A percentile compares a stretch with the other conserved stretches of the same genome.
Evolutionary conservation across 2,888 invertebrate species (phyloP).

Genomic region (Lycocerus yunnanus): DNA sequence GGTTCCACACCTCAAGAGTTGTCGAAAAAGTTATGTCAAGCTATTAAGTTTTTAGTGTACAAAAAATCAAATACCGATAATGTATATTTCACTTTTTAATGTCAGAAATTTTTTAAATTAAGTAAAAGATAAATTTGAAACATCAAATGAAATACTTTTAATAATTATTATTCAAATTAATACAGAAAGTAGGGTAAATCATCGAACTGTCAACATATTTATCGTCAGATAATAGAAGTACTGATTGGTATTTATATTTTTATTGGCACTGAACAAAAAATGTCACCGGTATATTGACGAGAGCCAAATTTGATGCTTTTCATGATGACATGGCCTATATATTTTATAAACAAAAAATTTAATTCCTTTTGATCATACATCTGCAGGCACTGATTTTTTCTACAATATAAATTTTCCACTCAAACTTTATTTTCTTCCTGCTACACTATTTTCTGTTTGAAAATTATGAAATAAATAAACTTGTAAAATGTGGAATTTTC

Average conservation of each 20-base stretch:
- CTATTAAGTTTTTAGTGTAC: not conserved
- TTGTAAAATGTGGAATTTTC: not conserved
- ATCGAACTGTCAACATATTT: not conserved
- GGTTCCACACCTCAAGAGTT: constrained; percentile 11
- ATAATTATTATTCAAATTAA: not conserved
- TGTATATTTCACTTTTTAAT: not conserved
- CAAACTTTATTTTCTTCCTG: not conserved
- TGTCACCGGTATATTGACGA: not conserved
- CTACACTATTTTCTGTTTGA: not conserved
- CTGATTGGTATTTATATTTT: not conserved
- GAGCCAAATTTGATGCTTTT: not conserved
- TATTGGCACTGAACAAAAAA: not conserved
- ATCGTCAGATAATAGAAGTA: not conserved
- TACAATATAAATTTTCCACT: not conserved
- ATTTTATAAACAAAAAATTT: not conserved
- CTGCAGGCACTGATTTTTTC: no score
- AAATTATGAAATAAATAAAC: not conserved
- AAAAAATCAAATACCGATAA: not conserved
- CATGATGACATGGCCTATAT: not conserved
- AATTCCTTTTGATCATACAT: not conserved
- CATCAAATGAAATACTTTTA: not conserved
- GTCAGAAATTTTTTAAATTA: not conserved
- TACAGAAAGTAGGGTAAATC: not conserved
- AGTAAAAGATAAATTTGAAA: not conserved
- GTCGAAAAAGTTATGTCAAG: not conserved